These are phyloP conservation scores for Hemiprocne comata DNA, from an alignment of 2,113 vertebrate genomes.

Conservation along the genomic window DNA sequence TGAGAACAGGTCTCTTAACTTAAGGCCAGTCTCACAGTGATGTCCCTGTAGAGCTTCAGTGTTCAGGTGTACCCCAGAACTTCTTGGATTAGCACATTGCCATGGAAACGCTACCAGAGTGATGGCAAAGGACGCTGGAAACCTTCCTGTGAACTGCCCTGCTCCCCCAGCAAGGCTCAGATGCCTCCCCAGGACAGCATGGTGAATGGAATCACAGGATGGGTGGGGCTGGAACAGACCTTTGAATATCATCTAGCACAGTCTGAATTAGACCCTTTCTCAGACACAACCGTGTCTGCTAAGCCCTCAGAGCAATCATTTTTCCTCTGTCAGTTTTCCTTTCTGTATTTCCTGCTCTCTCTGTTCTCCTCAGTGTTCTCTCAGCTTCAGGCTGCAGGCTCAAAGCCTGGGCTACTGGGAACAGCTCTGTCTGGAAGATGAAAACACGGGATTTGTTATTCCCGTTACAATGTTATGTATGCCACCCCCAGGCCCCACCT, in stretches of 20 bases:
- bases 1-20: not conserved
- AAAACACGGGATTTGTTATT: not conserved
- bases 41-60: not conserved
- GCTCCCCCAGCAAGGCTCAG: not conserved
- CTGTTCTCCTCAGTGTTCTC: not conserved
- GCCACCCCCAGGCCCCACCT: not conserved
- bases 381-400: not conserved
- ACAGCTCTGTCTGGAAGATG: not conserved
- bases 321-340: not conserved
- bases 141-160: not conserved
- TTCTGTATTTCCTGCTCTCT: not conserved
- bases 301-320: not conserved
- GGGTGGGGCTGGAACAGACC: no score
- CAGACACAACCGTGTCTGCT: not conserved
- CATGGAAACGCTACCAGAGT: not conserved
- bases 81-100: not conserved
- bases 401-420: not conserved
- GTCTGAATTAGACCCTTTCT: not conserved
- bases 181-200: not conserved
- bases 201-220: not conserved
- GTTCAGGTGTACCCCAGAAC: not conserved
- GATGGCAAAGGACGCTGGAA: not conserved
- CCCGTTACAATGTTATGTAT: not conserved
- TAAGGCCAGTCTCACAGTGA: not conserved
- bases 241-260: no score